These are phyloP conservation scores for Drosophila suboccidentalis DNA, from an alignment of 2,888 invertebrate species.

Conservation along the genomic window DNA sequence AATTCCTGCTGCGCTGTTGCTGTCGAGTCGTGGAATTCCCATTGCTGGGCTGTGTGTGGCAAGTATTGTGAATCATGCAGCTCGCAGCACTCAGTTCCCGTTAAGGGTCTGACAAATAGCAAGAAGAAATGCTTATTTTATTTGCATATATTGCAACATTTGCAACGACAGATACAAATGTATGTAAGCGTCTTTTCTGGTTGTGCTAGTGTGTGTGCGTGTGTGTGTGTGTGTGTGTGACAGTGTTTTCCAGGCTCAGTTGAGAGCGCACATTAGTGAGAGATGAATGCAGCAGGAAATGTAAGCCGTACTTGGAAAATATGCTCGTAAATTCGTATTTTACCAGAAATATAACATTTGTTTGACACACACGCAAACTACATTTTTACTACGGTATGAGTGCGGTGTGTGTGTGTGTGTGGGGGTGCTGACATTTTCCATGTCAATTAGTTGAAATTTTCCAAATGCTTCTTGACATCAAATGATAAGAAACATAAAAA, in stretches of 20 bases:
- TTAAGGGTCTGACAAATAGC: conserved; percentile 63
- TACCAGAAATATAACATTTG: conserved; percentile 22
- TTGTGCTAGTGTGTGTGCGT: not conserved
- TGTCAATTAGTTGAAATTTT: conserved; percentile 74
- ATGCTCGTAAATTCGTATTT: conserved; percentile 24
- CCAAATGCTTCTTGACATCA: conserved; percentile 58
- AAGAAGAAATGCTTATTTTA: conserved; percentile 71
- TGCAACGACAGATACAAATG: conserved; percentile 47
- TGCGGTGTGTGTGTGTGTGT: conserved; percentile 4
- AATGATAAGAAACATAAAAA: conserved; percentile 50
- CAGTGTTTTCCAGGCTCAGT: conserved; percentile 8
- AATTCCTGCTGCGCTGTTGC: conserved; percentile 24
- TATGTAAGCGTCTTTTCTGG: conserved; percentile 2
- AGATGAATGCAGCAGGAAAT: conserved; percentile 66
- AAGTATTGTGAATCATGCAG: conserved; percentile 51
- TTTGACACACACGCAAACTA: conserved; percentile 11
- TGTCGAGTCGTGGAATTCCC: conserved; percentile 3
- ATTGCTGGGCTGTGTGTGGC: conserved; percentile 29
- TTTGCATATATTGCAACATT: conserved; percentile 75
- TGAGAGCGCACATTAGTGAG: conserved; percentile 56
- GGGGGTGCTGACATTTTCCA: conserved; percentile 53
- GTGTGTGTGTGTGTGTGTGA: conserved; percentile 6
- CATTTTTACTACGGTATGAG: conserved; percentile 10
- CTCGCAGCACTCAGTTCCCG: conserved; percentile 37
- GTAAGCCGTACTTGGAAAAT: conserved; percentile 47